These are phyloP conservation scores for Neodontobutis hainanensis DNA, from an alignment of 2,113 vertebrate species.

Conservation along the genomic window DNA sequence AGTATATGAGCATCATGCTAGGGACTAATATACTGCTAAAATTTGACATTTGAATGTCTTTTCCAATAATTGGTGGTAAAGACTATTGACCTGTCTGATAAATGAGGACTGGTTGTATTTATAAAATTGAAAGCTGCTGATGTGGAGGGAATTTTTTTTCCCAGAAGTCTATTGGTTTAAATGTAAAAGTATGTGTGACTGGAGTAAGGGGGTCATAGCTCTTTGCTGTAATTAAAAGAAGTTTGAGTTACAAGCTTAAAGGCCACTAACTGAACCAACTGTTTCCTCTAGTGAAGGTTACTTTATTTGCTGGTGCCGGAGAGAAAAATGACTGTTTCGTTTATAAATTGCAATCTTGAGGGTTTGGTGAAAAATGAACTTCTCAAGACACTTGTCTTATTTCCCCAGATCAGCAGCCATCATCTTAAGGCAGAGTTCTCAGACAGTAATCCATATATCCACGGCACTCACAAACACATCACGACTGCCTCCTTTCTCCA, in stretches of 20 bases:
- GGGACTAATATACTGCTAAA: slow-evolving; percentile 1
- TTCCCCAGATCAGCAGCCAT: slow-evolving; percentile 54
- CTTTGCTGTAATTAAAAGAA: slow-evolving; percentile 16
- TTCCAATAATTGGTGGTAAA: slow-evolving; percentile 22
- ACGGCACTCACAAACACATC: slow-evolving; percentile 28
- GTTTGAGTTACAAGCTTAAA: background rate
- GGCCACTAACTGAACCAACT: slow-evolving; percentile 5
- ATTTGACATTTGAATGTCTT: slow-evolving; percentile 20
- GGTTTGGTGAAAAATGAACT: slow-evolving; percentile 31
- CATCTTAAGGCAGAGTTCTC: slow-evolving; percentile 57
- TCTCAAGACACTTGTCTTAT: slow-evolving; percentile 25
- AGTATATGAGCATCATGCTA: background rate
- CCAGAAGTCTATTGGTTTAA: slow-evolving; percentile 35
- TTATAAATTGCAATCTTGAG: slow-evolving; percentile 44
- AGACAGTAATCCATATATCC: slow-evolving; percentile 59
- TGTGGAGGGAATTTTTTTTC: slow-evolving; percentile 55
- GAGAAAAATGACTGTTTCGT: slow-evolving; percentile 7
- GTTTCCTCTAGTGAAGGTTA: slow-evolving; percentile 14
- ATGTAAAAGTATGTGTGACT: slow-evolving; percentile 14
- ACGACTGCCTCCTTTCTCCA: slow-evolving; percentile 45
- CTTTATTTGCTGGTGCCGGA: slow-evolving; percentile 10
- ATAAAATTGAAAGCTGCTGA: slow-evolving; percentile 62
- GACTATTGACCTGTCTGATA: slow-evolving; percentile 36
- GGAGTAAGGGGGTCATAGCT: slow-evolving; percentile 25
- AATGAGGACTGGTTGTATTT: slow-evolving; percentile 44